Base-by-base conservation (phyloP, 2,797 vertebrate genomes). In the Lagodon rhomboides region DNA sequence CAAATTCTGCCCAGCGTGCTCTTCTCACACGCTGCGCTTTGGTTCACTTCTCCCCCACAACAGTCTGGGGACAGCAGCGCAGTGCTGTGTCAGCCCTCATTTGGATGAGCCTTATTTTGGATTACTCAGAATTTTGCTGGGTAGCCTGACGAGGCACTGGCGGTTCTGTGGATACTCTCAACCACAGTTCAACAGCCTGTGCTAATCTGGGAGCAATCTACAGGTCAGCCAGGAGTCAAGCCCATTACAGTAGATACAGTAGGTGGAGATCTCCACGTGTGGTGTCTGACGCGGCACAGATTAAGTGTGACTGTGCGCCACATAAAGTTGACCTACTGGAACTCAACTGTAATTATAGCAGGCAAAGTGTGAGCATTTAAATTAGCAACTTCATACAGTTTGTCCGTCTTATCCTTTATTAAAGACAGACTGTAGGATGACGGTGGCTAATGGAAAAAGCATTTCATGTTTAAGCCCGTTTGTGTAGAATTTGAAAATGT, bases 131-230 rank as follows among this genome's bases (percentile, higher is more conserved):
- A 71, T 60, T 75, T 50, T 54, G 38, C 10, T 27, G 53, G 51
- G 22, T 6, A 63, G 8, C 63, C 38, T 72, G 76, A 61, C 53
- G 6, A 38, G 12, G 34, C 56, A 8, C 50, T n/a, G n/a, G 23
- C 54, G 46, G 12, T 41, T 69, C 72, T 44, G 59, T 5, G 1
- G 34, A 68, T 25, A 25, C 47, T 76, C 20, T 55, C 20, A 9
- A 47, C 15, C 12, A 16, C 20, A 15, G 30, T 53, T 13, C 23
- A 30, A 20, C 13, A 59, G 62, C 18, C 51, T 50, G 41, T 12
- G 23, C 77, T 83, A 85, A 84, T 87, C 66, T 80, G 77, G 70
- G 63, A n/a, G 50, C 51, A 71, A 58, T 65, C 43, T 72, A 65
- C 20, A 41, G 61, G 59, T 79, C 79, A 83, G 18, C 54, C 65